Evolutionary conservation across 2,888 invertebrate genomes (phyloP), one percentile per base, ranked within the genome.

Genomic region (Diarsia rubi): DNA sequence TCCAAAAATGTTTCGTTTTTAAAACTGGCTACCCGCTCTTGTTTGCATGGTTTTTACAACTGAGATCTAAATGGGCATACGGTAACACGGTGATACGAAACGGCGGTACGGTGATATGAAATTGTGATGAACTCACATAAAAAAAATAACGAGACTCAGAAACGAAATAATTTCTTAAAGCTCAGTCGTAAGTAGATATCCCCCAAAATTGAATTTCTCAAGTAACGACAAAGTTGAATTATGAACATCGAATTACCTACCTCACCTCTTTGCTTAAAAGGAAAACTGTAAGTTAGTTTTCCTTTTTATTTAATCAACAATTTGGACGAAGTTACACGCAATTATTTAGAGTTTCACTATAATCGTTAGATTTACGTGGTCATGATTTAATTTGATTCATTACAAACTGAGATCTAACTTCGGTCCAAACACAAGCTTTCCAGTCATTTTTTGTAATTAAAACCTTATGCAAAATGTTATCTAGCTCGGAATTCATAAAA

Each of bases 201-300:
- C 21, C 44, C 19, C 31, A 45, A 69, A 69, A 69, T 44, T 27
- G 16, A 16, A 27, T 67, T 67, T 45, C 31, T n/a, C 4, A 5
- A n/a, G 27, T 69, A 8, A 8, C n/a, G 31, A n/a, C 16, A 19
- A n/a, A 67, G 31, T 68, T n/a, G 16, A 45, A 31, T 68, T 69
- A 44, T 31, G 69, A 45, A 24, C n/a, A 19, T 44, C 31, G 16
- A 31, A 44, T 66, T 67, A 44, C 44, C 21, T n/a, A 44, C 27
- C n/a, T 16, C 16, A 69, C 44, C 27, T 68, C 45, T 67, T 31
- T 67, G 27, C n/a, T n/a, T 67, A 19, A 68, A 69, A 68, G 44
- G 12, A 31, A 31, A 31, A 67, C 31, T n/a, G n/a, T n/a, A n/a
- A n/a, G n/a, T n/a, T n/a, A n/a, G n/a, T n/a, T n/a, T n/a, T n/a